phyloP scores from a whole-genome alignment of 2,797 vertebrate genomes.

The Melopsittacus undulatus region DNA sequence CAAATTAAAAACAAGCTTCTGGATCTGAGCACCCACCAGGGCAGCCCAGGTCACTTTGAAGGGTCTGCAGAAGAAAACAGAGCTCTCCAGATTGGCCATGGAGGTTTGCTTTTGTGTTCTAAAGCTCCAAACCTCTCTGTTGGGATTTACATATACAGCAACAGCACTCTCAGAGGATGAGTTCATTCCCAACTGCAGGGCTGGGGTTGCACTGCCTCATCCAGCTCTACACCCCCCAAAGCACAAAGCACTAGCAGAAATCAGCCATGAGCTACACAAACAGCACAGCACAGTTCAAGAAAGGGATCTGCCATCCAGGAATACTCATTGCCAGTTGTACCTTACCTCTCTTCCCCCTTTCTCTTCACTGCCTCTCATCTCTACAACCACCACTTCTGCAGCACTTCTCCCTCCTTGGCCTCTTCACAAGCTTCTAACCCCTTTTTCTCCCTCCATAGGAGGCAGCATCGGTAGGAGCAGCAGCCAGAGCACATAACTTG shows the following conservation, averaged over 20 bases:
- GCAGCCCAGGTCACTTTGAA: neutral
- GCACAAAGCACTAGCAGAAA: neutral
- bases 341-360: neutral
- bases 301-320: neutral
- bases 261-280: neutral
- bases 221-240: neutral
- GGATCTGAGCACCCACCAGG: neutral
- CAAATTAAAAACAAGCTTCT: neutral
- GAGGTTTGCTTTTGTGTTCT: neutral
- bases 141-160: neutral
- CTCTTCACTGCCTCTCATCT: neutral
- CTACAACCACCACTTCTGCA: neutral
- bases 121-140: neutral
- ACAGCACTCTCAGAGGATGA: neutral
- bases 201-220: neutral
- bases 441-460: neutral
- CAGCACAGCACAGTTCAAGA: neutral
- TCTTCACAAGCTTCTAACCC: neutral
- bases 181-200: neutral
- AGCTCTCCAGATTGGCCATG: neutral
- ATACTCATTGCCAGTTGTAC: rapidly evolving
- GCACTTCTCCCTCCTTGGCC: neutral
- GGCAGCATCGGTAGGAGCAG: neutral
- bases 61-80: neutral
- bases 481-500: conserved; percentile 56